phyloP scores from a whole-genome alignment of 2,113 vertebrate genomes.

The Larimichthys crocea region DNA sequence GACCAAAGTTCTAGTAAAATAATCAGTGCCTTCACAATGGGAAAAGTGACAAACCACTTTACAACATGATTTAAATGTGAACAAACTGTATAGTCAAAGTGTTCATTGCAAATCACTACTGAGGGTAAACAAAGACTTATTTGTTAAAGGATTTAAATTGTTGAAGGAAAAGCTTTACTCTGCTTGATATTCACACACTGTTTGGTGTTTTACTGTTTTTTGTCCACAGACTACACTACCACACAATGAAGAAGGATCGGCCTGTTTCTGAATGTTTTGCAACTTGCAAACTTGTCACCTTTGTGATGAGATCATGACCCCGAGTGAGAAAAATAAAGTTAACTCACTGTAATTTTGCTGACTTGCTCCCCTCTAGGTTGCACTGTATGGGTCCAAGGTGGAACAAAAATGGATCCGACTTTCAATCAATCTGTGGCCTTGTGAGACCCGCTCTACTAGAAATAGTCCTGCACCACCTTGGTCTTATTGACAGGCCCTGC shows the following conservation, averaged over 20 bases:
- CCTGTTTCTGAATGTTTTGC: constrained; percentile 6
- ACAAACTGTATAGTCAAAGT: neutral
- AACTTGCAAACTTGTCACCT: constrained; percentile 10
- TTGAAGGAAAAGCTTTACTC: neutral
- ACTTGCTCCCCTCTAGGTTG: constrained; percentile 1
- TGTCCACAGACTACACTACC: neutral
- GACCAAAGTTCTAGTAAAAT: no score
- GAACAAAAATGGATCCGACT: constrained; percentile 46
- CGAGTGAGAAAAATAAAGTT: constrained; percentile 12
- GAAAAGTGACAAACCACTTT: neutral
- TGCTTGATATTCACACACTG: neutral
- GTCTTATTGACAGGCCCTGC: constrained; percentile 39
- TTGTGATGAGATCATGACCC: constrained; percentile 30
- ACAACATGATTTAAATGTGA: constrained; percentile 1
- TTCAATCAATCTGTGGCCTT: constrained; percentile 32
- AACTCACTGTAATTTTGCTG: constrained; percentile 18
- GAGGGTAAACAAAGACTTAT: neutral
- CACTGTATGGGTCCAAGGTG: constrained; percentile 3
- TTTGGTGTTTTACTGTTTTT: neutral
- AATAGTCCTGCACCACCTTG: constrained; percentile 29
- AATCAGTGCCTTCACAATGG: neutral
- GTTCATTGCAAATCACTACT: constrained; percentile 1
- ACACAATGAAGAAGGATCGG: neutral
- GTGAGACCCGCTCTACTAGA: constrained; percentile 22
- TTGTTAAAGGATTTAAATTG: constrained; percentile 4